Evolutionary conservation across 2,888 invertebrate genomes (phyloP).

Genomic region (Ectemnius cavifrons): DNA sequence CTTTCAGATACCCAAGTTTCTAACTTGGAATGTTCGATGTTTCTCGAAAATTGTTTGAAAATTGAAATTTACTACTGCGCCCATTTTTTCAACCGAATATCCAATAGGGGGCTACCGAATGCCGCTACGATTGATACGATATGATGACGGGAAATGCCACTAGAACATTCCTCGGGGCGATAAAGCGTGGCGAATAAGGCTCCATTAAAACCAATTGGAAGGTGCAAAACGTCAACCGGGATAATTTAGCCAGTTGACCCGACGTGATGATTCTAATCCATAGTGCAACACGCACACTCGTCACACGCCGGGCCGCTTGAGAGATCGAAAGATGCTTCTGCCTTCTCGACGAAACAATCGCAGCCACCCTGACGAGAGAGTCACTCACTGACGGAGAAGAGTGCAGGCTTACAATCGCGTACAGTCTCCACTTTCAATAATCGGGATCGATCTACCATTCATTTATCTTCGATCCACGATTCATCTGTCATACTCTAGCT

Average conservation of each 20-base stretch:
- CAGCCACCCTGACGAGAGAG: background rate
- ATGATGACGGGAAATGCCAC: slow-evolving; percentile 33
- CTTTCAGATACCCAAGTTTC: too few species aligned
- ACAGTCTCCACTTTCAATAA: background rate
- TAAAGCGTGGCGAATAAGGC: slow-evolving; percentile 55
- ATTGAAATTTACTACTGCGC: too few species aligned
- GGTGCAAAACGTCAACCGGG: slow-evolving; percentile 74
- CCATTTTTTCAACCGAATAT: too few species aligned
- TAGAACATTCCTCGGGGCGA: slow-evolving; percentile 54
- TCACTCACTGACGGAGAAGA: background rate
- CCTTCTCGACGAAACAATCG: background rate
- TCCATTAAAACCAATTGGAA: slow-evolving; percentile 76
- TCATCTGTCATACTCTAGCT: slow-evolving; percentile 31
- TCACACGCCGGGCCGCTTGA: slow-evolving; percentile 32
- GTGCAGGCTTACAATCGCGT: background rate
- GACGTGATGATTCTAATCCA: slow-evolving; percentile 64
- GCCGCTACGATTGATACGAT: too few species aligned
- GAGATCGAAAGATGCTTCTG: slow-evolving; percentile 16
- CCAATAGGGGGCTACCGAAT: too few species aligned
- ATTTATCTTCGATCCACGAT: slow-evolving; percentile 3
- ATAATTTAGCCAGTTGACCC: slow-evolving; percentile 73
- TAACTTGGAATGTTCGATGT: too few species aligned
- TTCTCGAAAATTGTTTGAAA: too few species aligned
- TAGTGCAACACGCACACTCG: slow-evolving; percentile 56
- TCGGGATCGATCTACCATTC: slow-evolving; percentile 2